Base-by-base conservation (phyloP, 2,888 invertebrate species). In the Pediacus dermestoides region DNA sequence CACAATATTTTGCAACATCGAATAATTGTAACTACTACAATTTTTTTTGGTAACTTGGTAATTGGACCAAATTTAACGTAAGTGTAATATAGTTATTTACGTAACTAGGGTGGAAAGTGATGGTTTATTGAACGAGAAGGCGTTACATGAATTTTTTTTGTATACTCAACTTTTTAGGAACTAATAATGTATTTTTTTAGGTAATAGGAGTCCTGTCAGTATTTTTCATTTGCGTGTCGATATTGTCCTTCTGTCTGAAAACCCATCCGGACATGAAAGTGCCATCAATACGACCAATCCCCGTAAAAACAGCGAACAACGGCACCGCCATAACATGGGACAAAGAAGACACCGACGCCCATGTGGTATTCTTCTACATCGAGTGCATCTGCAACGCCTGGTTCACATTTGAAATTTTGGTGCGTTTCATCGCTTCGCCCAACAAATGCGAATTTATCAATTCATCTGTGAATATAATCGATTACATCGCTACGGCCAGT, bases 171-270 rank as follows among this genome's bases (percentile, higher is more conserved):
- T n/a, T n/a, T n/a, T n/a, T n/a, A n/a, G n/a, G n/a, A n/a, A n/a
- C n/a, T n/a, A n/a, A n/a, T n/a, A n/a, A n/a, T n/a, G n/a, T n/a
- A n/a, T 61, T 48, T 59, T 80, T 79, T 25, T 85, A 99, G 96
- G 88, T 95, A 63, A 90, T 99, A 69, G 96, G 96, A 58, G 88
- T 96, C 53, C 84, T 96, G 69, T 97, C 96, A 54, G 95, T 99
- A 65, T 96, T 97, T 79, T 99, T 99, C 82, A 97, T 99, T 72
- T 93, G 96, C 76, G 89, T 96, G 55, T 99, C 97, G 55, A 99
- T 99, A 70, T 78, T 97, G 71, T 95, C 97, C 58, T 99, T 99
- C 78, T 99, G 99, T 76, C 81, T 99, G 68, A 99, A 99, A 78
- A 99, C 99, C 30, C 97, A 97, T 73, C 97, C 99, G 50, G 96